A percentile compares a stretch with the other conserved stretches of the same genome.
phyloP scores from a whole-genome alignment of 2,113 vertebrate species.

The Atlantisia rogersi region DNA sequence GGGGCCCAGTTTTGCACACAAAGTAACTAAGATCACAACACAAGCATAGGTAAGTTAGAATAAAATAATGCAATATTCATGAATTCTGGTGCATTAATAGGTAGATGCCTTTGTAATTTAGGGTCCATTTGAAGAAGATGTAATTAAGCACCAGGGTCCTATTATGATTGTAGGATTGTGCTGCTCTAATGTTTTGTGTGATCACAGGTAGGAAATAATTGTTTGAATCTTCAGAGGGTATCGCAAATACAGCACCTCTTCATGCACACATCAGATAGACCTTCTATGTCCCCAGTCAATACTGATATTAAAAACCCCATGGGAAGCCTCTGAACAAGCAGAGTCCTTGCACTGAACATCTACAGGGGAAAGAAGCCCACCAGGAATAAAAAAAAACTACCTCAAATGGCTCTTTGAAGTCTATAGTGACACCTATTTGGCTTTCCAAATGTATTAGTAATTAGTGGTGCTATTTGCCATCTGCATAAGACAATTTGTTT shows the following conservation, averaged over 20 bases:
- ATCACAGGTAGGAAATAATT: not conserved
- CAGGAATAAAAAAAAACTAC: not conserved
- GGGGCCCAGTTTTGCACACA: not conserved
- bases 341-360: not conserved
- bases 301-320: not conserved
- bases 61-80: not conserved
- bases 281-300: not conserved
- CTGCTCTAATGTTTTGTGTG: not conserved
- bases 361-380: not conserved
- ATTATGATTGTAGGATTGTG: not conserved
- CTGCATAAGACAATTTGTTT: not conserved
- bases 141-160: not conserved
- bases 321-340: not conserved
- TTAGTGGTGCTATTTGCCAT: not conserved
- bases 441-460: not conserved
- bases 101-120: not conserved
- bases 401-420: not conserved
- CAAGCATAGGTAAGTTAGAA: not conserved
- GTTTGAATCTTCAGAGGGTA: not conserved
- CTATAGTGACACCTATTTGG: not conserved
- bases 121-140: not conserved
- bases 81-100: not conserved
- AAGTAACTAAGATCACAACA: not conserved
- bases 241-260: not conserved
- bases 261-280: not conserved